phyloP scores from a whole-genome alignment of 2,113 vertebrate genomes.

The Alethe diademata region DNA sequence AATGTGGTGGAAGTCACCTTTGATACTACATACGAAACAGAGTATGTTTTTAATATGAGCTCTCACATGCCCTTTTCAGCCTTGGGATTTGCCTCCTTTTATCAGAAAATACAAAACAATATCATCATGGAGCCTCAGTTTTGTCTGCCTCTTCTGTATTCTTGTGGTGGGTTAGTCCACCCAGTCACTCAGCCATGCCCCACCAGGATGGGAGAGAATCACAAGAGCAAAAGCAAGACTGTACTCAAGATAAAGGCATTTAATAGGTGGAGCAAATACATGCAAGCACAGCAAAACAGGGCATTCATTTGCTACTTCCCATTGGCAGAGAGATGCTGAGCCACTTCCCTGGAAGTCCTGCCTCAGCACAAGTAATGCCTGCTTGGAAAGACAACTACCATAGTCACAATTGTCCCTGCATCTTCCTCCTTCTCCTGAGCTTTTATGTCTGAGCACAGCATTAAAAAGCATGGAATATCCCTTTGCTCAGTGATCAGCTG shows the following conservation, averaged over 20 bases:
- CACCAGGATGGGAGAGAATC: neutral
- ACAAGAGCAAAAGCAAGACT: neutral
- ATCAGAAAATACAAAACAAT: neutral
- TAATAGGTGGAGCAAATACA: neutral
- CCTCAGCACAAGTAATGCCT: fast-evolving
- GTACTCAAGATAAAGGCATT: neutral
- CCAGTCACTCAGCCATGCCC: fast-evolving
- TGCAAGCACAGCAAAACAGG: neutral
- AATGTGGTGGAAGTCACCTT: neutral
- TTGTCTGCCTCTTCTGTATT: neutral
- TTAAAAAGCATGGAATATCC: neutral
- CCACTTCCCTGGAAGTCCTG: neutral
- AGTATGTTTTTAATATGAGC: neutral
- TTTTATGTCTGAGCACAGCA: neutral
- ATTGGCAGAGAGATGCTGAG: neutral
- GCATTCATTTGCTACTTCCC: neutral
- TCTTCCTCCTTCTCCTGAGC: neutral
- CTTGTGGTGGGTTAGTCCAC: neutral
- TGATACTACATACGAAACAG: neutral
- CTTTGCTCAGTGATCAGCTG: neutral
- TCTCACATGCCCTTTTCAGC: neutral
- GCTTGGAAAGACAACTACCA: neutral
- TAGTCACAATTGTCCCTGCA: neutral
- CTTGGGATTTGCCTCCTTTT: neutral
- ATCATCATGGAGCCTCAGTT: neutral